phyloP scores from a whole-genome alignment of 2,888 invertebrate species.

The Pyrrhia umbra region DNA sequence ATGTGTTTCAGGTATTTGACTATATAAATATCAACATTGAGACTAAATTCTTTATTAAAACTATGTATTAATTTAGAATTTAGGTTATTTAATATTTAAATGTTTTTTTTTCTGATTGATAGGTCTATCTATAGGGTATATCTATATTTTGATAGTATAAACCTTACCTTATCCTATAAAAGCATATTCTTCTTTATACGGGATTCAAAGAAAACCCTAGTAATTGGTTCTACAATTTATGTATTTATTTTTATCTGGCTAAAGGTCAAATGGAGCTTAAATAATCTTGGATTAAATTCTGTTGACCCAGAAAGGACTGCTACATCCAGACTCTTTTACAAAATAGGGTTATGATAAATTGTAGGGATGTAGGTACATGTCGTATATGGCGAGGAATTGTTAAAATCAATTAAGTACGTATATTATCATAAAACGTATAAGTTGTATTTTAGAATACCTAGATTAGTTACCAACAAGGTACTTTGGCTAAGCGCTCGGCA shows the following conservation, averaged over 20 bases:
- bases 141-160: no score
- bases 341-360: constrained; percentile 5
- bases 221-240: constrained; percentile 24
- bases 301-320: constrained; percentile 37
- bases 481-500: no score
- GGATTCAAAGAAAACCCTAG: constrained; percentile 2
- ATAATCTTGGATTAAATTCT: constrained; percentile 49
- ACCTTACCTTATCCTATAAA: no score
- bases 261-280: constrained; percentile 45
- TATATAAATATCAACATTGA: no score
- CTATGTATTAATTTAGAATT: no score
- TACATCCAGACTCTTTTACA: constrained; percentile 15
- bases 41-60: no score
- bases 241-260: constrained; percentile 25
- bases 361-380: no score
- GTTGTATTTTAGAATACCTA: background rate
- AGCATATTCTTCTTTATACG: background rate
- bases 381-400: constrained; percentile 12
- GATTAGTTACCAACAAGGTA: no score
- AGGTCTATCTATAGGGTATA: no score
- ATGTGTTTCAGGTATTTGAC: no score
- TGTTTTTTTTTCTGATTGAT: no score
- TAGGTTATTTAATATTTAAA: no score
- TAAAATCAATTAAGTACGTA: constrained; percentile 8
- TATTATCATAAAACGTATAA: background rate